These are phyloP conservation scores for Chascanopsetta lugubris DNA, from an alignment of 2,113 vertebrate species.

Conservation along the genomic window DNA sequence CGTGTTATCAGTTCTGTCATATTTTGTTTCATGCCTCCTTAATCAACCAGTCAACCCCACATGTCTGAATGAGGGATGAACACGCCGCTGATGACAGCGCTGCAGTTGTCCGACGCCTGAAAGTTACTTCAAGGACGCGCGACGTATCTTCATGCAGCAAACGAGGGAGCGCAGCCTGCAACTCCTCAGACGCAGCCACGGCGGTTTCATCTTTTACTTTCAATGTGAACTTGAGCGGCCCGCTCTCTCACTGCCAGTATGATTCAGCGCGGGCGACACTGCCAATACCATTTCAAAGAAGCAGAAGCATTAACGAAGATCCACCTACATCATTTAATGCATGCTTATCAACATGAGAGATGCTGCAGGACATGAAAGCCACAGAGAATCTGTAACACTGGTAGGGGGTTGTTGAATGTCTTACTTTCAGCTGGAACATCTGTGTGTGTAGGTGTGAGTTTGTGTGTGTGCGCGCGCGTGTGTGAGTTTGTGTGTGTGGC, in stretches of 20 bases:
- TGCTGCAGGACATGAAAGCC: constrained; percentile 20
- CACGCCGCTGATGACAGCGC: neutral
- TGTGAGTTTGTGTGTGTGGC: constrained; percentile 1
- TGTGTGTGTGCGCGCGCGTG: neutral
- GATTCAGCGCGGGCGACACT: constrained; percentile 14
- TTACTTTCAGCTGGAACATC: neutral
- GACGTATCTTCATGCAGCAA: constrained; percentile 40
- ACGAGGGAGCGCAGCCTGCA: neutral
- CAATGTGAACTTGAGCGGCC: constrained; percentile 4
- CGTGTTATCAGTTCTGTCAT: neutral
- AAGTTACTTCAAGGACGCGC: constrained; percentile 13
- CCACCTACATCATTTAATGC: neutral
- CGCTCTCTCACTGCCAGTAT: constrained; percentile 1
- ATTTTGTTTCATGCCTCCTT: neutral
- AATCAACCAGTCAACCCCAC: neutral
- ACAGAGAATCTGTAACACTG: neutral
- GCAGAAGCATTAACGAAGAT: neutral
- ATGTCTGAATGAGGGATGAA: constrained; percentile 10
- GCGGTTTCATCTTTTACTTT: constrained; percentile 8
- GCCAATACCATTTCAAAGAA: constrained; percentile 37
- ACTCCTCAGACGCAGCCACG: constrained; percentile 14
- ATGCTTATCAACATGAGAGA: constrained; percentile 6
- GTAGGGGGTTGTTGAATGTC: too few species aligned
- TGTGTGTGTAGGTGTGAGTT: neutral
- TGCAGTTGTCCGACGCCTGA: neutral